Base-by-base conservation (phyloP, 2,113 vertebrate genomes). In the Dissostichus mawsoni region DNA sequence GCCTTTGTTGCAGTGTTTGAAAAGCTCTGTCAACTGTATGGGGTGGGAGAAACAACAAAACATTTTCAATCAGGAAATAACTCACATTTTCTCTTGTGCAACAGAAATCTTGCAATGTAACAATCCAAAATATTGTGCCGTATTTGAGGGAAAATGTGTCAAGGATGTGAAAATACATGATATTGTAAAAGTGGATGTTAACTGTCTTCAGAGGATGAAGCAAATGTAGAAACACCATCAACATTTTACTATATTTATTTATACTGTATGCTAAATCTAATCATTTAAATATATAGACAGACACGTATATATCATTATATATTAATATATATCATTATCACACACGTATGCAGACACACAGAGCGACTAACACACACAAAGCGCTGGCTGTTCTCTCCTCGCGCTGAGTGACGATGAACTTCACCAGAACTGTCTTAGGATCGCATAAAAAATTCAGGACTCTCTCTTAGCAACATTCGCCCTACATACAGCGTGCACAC, bases 401-500 rank as follows among this genome's bases (percentile, higher is more conserved):
- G 57, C 68, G 78, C 83, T 47, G 87, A 84, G 87, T 62, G 80
- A 65, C 70, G 77, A 41, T 81, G 82, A 93, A 92, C 76, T 86
- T 87, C 71, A 8, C 79, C 84, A 81, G 84, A 89, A 89, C 90
- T 90, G 87, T 91, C 93, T 92, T 91, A 86, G 89, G 84, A 66
- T 90, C 17, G 17, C 90, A 94, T 94, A 82, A 94, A 94, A 94
- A 93, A 93, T 94, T 90, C 87, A 94, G 68, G 63, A 80, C 83
- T 80, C 82, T 91, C 90, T 90, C 90, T 90, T 72, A 76, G 85
- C 88, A 92, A 86, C 89, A 90, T 92, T 92, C 25, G 91, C 82
- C 93, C 93, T 93, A 94, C 85, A 94, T 94, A 92, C 74, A 61
- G 85, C 86, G 70, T 9, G 79, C 67, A 89, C 88, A 77, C 67